Conservation (phyloP, 2,888 invertebrate genomes). For the Synergus itoensis region DNA sequence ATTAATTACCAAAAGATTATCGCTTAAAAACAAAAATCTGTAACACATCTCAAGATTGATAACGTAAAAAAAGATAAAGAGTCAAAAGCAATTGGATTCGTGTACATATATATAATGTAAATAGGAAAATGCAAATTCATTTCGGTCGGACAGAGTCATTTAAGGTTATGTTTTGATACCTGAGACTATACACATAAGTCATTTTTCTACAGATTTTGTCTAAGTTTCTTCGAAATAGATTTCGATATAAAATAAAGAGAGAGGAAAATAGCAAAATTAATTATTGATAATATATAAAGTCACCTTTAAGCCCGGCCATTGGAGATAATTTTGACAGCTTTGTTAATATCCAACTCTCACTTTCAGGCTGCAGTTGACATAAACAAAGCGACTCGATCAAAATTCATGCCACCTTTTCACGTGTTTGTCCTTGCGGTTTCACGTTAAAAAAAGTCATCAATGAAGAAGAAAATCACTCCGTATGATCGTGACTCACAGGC, state of each 20-base stretch:
- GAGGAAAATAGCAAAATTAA: background rate
- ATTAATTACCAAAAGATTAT: background rate
- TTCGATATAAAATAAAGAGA: background rate
- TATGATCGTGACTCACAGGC: background rate
- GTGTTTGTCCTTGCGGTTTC: background rate
- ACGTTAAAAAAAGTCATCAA: background rate
- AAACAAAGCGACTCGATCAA: conserved; percentile 18
- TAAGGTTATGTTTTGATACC: conserved; percentile 33
- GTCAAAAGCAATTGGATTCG: background rate
- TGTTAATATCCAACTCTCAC: background rate
- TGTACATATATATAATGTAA: conserved; percentile 6
- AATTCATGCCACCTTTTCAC: conserved; percentile 25
- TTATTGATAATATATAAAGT: conserved; percentile 19
- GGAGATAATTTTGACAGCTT: conserved; percentile 20
- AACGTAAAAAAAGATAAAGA: background rate
- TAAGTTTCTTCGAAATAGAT: background rate
- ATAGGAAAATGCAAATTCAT: conserved; percentile 37
- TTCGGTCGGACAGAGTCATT: background rate
- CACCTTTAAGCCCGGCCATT: conserved; percentile 40
- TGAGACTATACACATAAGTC: background rate
- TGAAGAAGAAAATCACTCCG: background rate
- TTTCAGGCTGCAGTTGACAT: conserved; percentile 19
- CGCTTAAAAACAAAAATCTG: background rate
- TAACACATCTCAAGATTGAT: background rate
- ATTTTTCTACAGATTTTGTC: background rate